Evolutionary conservation across 2,797 vertebrate genomes (phyloP).

Genomic region (Squalus acanthias): DNA sequence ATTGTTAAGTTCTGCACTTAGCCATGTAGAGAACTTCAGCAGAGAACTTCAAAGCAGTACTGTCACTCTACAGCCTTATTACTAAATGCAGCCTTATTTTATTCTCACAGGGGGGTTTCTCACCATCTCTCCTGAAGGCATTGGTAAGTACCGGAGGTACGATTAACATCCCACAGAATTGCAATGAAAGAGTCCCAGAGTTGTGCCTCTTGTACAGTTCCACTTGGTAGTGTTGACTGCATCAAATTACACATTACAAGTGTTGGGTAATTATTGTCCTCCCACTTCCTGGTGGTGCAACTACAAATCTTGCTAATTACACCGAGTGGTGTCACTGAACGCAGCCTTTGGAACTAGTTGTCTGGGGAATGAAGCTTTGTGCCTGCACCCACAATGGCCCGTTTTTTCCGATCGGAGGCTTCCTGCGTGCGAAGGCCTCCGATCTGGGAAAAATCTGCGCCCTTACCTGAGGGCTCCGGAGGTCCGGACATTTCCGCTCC

Average conservation of each 20-base stretch:
- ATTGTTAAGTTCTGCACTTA: background rate
- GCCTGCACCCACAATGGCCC: background rate
- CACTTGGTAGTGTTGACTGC: background rate
- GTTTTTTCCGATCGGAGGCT: too few species aligned
- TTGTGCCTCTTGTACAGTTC: background rate
- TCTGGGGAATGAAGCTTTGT: background rate
- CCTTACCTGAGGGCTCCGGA: too few species aligned
- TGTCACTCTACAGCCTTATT: background rate
- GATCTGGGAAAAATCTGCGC: too few species aligned
- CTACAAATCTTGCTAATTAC: background rate
- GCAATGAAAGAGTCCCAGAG: background rate
- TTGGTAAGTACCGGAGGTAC: background rate
- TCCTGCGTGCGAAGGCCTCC: too few species aligned
- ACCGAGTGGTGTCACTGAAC: background rate
- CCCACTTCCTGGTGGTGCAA: background rate
- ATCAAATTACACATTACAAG: background rate
- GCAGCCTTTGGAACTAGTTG: background rate
- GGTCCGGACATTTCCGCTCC: too few species aligned
- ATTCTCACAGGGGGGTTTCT: background rate
- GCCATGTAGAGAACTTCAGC: background rate
- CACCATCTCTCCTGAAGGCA: background rate
- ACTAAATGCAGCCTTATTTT: background rate
- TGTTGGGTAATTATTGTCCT: background rate
- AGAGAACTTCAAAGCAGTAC: background rate
- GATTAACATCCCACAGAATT: background rate